Conservation (phyloP, 2,888 invertebrate species). For the Mechanitis mazaeus region DNA sequence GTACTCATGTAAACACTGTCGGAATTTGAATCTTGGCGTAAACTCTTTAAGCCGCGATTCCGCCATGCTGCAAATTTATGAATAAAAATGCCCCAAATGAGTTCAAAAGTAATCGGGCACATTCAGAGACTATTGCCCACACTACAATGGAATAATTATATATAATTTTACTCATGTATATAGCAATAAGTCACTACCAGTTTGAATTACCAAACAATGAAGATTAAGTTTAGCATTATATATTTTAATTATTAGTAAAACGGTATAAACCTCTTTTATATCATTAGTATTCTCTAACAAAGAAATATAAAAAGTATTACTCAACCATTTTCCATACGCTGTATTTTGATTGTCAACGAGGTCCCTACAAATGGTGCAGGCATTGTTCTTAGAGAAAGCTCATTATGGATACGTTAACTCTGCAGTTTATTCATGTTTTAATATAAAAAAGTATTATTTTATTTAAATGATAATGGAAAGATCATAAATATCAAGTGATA, state of each 20-base stretch:
- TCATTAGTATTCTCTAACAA: constrained; percentile 6
- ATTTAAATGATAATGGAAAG: not conserved
- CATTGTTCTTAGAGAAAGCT: constrained; percentile 23
- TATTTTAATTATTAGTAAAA: not conserved
- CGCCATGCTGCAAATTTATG: no score
- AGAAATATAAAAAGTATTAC: constrained; percentile 16
- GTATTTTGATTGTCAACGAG: constrained; percentile 22
- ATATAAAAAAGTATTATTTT: constrained; percentile 13
- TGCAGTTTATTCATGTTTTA: constrained; percentile 7
- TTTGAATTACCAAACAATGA: no score
- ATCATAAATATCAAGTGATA: not conserved
- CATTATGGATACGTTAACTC: constrained; percentile 18
- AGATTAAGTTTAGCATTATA: no score
- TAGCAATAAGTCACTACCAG: no score
- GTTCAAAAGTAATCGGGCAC: no score
- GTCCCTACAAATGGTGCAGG: constrained; percentile 15
- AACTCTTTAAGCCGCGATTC: no score
- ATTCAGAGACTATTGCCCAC: no score
- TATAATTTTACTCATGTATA: not conserved
- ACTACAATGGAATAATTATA: not conserved
- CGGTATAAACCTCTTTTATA: not conserved
- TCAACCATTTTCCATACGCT: constrained; percentile 19
- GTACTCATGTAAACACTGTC: no score
- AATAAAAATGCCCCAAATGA: no score
- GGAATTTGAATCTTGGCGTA: no score